Conservation (phyloP, 2,888 invertebrate genomes). For the Nephrotoma appendiculata region DNA sequence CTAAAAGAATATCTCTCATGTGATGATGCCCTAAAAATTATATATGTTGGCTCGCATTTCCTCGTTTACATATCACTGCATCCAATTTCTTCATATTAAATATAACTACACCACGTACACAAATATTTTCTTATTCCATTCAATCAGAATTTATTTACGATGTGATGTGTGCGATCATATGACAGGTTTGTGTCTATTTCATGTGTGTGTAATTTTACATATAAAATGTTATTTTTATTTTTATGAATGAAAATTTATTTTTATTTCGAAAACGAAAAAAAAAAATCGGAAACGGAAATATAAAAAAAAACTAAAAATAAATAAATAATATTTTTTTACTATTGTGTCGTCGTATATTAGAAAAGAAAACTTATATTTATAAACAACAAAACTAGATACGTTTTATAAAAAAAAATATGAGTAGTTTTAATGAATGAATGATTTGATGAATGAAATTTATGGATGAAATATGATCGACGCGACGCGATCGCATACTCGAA, state of each 20-base stretch:
- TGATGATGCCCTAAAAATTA: too few species aligned
- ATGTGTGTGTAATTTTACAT: neutral
- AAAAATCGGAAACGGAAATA: conserved; percentile 7
- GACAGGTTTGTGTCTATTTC: neutral
- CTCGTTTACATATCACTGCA: too few species aligned
- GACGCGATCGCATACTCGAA: neutral
- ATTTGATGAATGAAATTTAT: neutral
- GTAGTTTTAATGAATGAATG: neutral
- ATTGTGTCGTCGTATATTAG: neutral
- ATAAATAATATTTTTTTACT: neutral
- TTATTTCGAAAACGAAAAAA: neutral
- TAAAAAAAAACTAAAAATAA: neutral
- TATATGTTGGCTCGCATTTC: too few species aligned
- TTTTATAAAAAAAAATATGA: neutral
- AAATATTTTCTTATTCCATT: neutral
- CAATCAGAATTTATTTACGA: neutral
- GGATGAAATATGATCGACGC: neutral
- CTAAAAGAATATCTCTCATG: too few species aligned
- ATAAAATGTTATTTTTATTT: neutral
- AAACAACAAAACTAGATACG: neutral
- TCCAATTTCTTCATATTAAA: too few species aligned
- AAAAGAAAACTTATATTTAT: neutral
- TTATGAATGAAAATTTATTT: neutral
- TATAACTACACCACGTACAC: neutral
- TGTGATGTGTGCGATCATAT: neutral